Evolutionary conservation across 1,140 invertebrate species (phyloP).

Genomic region (Eupeodes corollae): DNA sequence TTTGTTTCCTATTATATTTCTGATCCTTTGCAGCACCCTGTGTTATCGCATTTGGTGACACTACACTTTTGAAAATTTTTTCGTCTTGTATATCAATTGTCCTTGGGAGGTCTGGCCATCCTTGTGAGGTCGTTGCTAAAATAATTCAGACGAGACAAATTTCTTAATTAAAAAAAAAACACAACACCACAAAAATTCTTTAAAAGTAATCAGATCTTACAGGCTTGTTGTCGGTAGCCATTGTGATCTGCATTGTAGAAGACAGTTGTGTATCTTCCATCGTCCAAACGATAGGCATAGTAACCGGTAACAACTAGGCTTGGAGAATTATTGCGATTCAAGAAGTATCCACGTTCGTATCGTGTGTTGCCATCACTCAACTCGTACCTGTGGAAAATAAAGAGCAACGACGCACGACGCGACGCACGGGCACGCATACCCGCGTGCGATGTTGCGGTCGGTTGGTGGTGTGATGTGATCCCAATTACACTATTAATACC

Average conservation of each 20-base stretch:
- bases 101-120: conserved; percentile 29
- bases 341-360: conserved; percentile 32
- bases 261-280: conserved; percentile 26
- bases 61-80: no score
- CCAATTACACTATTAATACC: no score
- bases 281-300: conserved; percentile 28
- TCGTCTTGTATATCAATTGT: conserved; percentile 24
- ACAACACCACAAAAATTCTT: neutral
- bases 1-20: no score
- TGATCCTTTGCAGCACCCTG: no score
- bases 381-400: conserved; percentile 30
- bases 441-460: no score
- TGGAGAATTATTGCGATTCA: conserved; percentile 17
- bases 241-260: conserved; percentile 35
- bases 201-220: conserved; percentile 15
- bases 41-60: no score
- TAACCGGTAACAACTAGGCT: conserved; percentile 32
- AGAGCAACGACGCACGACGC: conserved; percentile 24
- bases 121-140: conserved; percentile 27
- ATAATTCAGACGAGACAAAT: neutral
- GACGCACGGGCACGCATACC: no score
- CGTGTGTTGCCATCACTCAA: conserved; percentile 27
- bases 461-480: no score
- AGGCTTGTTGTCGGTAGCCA: conserved; percentile 32
- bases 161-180: neutral